Evolutionary conservation across 1,140 invertebrate species (phyloP).

Genomic region (Caerostris darwini): DNA sequence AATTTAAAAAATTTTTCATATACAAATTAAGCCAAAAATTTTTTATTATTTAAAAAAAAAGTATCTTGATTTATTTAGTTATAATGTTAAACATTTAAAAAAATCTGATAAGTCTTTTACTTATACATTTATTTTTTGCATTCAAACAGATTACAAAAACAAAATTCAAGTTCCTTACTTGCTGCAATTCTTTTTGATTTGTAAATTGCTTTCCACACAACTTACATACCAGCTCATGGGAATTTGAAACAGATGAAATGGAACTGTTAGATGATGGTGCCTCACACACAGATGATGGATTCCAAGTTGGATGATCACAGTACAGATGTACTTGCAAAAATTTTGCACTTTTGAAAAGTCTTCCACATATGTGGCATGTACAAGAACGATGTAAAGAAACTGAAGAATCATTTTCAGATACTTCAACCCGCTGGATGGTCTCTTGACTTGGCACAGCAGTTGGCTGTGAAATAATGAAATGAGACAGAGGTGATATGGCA

Average conservation of each 20-base stretch:
- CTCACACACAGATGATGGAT: slow-evolving; percentile 37
- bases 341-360: slow-evolving; percentile 80
- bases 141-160: neutral
- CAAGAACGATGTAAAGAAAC: slow-evolving; percentile 77
- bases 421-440: slow-evolving; percentile 26
- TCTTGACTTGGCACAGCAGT: slow-evolving; percentile 15
- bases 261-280: slow-evolving; percentile 47
- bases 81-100: no score
- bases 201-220: slow-evolving; percentile 73
- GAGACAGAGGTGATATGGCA: slow-evolving; percentile 48
- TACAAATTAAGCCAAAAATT: no score
- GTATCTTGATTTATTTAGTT: no score
- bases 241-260: neutral
- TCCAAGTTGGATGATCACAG: slow-evolving; percentile 78
- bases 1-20: no score
- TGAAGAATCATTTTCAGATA: slow-evolving; percentile 27
- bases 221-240: slow-evolving; percentile 54
- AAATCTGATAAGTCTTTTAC: no score
- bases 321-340: slow-evolving; percentile 80
- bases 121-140: neutral
- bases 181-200: slow-evolving; percentile 74
- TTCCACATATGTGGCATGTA: slow-evolving; percentile 79
- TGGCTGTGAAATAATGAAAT: slow-evolving; percentile 39
- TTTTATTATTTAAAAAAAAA: no score
- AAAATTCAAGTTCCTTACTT: slow-evolving; percentile 43